Base-by-base conservation (phyloP, 1,140 invertebrate species). In the Trichonephila clavipes region DNA sequence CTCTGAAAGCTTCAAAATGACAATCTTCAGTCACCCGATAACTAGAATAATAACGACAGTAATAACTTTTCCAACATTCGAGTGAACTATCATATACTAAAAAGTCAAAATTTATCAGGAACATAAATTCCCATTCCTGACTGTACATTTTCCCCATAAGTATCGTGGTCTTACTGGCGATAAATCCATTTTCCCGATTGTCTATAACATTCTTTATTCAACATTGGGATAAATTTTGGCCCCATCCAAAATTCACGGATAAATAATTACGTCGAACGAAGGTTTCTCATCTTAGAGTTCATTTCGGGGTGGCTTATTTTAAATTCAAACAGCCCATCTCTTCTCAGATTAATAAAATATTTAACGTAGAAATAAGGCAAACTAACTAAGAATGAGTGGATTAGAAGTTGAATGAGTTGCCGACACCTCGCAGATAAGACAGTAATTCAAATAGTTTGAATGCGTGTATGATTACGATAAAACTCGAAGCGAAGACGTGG, bases 71-170 rank as follows among this genome's bases (percentile, higher is more conserved):
- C 66, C 66, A n/a, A 69, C 66, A 28, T 69, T 69, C 66, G 66
- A 69, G n/a, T 24, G 66, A 69, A 69, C n/a, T 69, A 69, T 69
- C 66, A 69, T 69, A n/a, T 69, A 69, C 66, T 69, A 69, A 69
- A 69, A 69, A 69, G 66, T 12, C 66, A 24, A 24, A 69, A 69
- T 69, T 69, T 69, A 69, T 69, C 66, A 69, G 66, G 66, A 51
- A 24, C 66, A 69, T 69, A 69, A 69, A 69, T 69, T 69, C 66
- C 66, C n/a, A n/a, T n/a, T 69, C 8, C 66, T 3, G 3, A 69
- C 24, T 12, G n/a, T 21, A 69, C 8, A 28, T 28, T 69, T 69
- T 14, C 24, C 14, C n/a, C 66, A 24, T 12, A 21, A 51, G 51
- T 51, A 51, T 51, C 51, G 51, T 12, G 10, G 51, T 28, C 21